Evolutionary conservation across 1,140 invertebrate genomes (phyloP).

Genomic region (Schlechtendalia chinensis): DNA sequence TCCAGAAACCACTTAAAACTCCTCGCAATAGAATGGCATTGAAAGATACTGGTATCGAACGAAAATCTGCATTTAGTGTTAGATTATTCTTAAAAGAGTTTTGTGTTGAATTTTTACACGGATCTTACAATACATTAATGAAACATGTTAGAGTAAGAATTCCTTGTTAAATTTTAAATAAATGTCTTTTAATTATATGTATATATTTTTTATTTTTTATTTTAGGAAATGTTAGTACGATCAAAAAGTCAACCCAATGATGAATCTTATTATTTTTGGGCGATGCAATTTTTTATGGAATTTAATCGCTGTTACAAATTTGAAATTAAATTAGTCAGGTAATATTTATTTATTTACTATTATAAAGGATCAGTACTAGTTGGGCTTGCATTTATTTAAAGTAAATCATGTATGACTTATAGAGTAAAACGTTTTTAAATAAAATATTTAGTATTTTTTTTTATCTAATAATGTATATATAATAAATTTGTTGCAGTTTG

Average conservation of each 20-base stretch:
- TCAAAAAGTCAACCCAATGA: constrained; percentile 70
- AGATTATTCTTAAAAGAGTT: constrained; percentile 89
- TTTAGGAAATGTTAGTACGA: constrained; percentile 62
- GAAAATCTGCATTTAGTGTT: constrained; percentile 76
- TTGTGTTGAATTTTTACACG: constrained; percentile 87
- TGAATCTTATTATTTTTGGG: constrained; percentile 91
- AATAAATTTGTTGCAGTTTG: constrained; percentile 61
- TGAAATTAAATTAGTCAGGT: constrained; percentile 85
- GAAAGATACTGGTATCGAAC: constrained; percentile 60
- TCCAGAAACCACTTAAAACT: constrained; percentile 63
- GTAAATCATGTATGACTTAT: too few relatives aligned
- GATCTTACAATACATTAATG: constrained; percentile 87
- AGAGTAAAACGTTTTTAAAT: too few relatives aligned
- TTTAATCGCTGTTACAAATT: constrained; percentile 86
- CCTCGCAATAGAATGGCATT: constrained; percentile 68
- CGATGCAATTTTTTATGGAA: constrained; percentile 94
- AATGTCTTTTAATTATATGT: neutral
- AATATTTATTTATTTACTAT: constrained; percentile 46
- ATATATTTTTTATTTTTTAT: constrained; percentile 5
- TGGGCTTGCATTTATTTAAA: too few relatives aligned
- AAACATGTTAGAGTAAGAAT: constrained; percentile 66
- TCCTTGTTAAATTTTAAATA: neutral
- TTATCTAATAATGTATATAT: too few relatives aligned
- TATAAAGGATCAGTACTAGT: too few relatives aligned
- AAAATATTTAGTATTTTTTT: too few relatives aligned